phyloP scores from a whole-genome alignment of 2,113 vertebrate genomes.

The Pungitius pungitius region DNA sequence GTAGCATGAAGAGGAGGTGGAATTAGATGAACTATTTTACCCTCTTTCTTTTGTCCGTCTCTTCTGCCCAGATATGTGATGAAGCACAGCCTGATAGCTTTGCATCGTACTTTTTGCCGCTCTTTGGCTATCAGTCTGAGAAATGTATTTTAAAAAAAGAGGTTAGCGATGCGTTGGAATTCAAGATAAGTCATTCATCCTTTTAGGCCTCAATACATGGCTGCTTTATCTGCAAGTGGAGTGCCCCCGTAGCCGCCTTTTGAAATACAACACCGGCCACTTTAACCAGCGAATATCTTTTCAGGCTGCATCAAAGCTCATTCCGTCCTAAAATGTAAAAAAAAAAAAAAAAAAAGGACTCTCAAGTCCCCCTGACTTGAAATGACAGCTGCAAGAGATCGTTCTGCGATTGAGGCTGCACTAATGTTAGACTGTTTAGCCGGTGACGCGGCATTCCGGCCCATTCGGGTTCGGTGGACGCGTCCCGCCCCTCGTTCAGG shows the following conservation, averaged over 20 bases:
- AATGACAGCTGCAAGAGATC: constrained; percentile 44
- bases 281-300: constrained; percentile 57
- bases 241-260: constrained; percentile 30
- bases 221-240: constrained; percentile 48
- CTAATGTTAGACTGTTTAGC: constrained; percentile 55
- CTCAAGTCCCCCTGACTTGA: constrained; percentile 45
- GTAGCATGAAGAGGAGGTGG: background rate
- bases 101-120: constrained; percentile 31
- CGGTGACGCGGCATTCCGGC: constrained; percentile 60
- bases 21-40: constrained; percentile 18
- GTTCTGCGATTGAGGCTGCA: constrained; percentile 39
- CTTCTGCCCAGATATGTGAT: constrained; percentile 23
- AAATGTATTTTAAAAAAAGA: constrained; percentile 51
- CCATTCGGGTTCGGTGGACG: constrained; percentile 63
- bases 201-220: constrained; percentile 39
- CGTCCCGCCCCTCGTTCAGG: constrained; percentile 41
- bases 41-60: constrained; percentile 18
- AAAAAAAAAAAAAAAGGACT: constrained; percentile 23
- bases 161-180: constrained; percentile 24
- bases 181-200: constrained; percentile 45
- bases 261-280: constrained; percentile 49
- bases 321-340: constrained; percentile 30
- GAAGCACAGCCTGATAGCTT: constrained; percentile 33
- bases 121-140: constrained; percentile 30
- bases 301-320: constrained; percentile 58